Evolutionary conservation across 30 jellyfish, hydroid and myxozoan species (phyloP).

Genomic region (Catostylus mosaicus): DNA sequence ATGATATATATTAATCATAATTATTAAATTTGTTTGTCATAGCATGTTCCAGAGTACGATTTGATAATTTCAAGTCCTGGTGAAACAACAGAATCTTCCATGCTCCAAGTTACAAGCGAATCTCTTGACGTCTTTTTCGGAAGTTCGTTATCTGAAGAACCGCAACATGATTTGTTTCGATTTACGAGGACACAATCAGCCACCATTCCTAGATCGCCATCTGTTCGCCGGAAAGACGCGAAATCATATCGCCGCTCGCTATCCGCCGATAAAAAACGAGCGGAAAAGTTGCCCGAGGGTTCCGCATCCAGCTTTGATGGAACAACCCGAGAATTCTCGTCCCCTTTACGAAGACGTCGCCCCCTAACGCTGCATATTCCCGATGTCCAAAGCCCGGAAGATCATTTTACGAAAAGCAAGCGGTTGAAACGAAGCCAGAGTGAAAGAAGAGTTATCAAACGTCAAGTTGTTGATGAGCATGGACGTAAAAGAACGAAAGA

Average conservation of each 20-base stretch:
- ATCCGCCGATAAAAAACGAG: conserved; percentile 13
- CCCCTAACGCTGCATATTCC: conserved; percentile 45
- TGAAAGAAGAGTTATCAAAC: conserved; percentile 69
- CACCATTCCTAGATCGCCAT: conserved; percentile 61
- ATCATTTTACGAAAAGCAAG: conserved; percentile 18
- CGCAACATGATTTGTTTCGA: conserved; percentile 47
- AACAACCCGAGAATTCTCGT: background rate
- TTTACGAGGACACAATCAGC: conserved; percentile 54
- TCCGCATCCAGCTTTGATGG: background rate
- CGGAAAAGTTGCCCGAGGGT: conserved; percentile 5
- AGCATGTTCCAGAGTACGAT: background rate
- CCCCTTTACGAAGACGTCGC: conserved; percentile 50
- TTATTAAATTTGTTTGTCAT: background rate
- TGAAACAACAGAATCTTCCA: conserved; percentile 4
- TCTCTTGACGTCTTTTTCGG: conserved; percentile 24
- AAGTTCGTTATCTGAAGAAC: conserved; percentile 52
- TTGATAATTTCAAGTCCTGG: conserved; percentile 44
- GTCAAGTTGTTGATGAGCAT: conserved; percentile 78
- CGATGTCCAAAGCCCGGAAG: conserved; percentile 24
- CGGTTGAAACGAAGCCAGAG: conserved; percentile 71
- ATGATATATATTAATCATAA: no score
- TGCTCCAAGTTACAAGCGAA: conserved; percentile 5
- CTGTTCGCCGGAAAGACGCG: conserved; percentile 35
- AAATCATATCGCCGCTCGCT: conserved; percentile 39
- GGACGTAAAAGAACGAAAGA: conserved; percentile 81